These are phyloP conservation scores for Hyposmocoma kahamanoa DNA, from an alignment of 1,140 invertebrate species.

Conservation along the genomic window DNA sequence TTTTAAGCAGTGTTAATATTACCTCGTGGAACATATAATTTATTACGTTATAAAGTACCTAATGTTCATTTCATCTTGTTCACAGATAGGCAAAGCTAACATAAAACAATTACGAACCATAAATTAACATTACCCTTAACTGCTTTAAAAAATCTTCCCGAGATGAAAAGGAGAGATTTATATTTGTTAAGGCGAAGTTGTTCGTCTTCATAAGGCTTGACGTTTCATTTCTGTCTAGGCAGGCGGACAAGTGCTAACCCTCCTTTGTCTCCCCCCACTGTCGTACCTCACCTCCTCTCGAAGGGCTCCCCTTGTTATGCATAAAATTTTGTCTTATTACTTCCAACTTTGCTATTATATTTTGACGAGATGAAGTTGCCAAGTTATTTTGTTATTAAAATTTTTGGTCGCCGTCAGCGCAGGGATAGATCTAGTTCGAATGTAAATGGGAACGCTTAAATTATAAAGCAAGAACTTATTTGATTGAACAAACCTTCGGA, in stretches of 20 bases:
- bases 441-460: conserved; percentile 61
- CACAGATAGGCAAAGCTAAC: too few relatives aligned
- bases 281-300: conserved; percentile 19
- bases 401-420: conserved; percentile 48
- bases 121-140: conserved; percentile 52
- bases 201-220: conserved; percentile 65
- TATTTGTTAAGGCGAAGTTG: conserved; percentile 64
- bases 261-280: conserved; percentile 12
- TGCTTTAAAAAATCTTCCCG: conserved; percentile 38
- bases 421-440: conserved; percentile 51
- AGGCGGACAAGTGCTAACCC: conserved; percentile 54
- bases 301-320: conserved; percentile 60
- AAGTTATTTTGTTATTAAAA: conserved; percentile 73
- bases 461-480: conserved; percentile 65
- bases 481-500: conserved; percentile 61
- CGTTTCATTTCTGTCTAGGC: conserved; percentile 65
- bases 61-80: too few relatives aligned
- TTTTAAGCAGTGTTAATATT: too few relatives aligned
- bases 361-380: conserved; percentile 59
- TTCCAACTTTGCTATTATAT: conserved; percentile 69
- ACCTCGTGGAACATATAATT: too few relatives aligned
- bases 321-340: conserved; percentile 72
- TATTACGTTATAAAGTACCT: too few relatives aligned
- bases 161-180: conserved; percentile 62
- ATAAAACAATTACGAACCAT: conserved; percentile 34